phyloP scores from a whole-genome alignment of 2,113 vertebrate species.

The Channa maculata region DNA sequence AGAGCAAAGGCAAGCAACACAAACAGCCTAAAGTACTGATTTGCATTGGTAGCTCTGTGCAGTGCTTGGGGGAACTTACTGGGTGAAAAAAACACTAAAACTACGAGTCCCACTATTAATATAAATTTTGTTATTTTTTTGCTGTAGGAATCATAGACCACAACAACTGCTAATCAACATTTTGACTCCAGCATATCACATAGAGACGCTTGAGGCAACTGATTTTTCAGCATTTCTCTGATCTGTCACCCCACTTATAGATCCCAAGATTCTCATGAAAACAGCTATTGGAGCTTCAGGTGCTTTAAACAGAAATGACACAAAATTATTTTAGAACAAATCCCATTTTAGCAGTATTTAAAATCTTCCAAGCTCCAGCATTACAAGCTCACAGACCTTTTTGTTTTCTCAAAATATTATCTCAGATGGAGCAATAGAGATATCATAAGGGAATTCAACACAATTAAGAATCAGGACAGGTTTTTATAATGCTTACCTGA shows the following conservation, averaged over 20 bases:
- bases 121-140: background rate
- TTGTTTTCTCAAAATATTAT: background rate
- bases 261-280: background rate
- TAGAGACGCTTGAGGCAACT: background rate
- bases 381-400: too few species aligned
- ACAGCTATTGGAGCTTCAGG: background rate
- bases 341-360: too few species aligned
- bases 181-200: conserved; percentile 4
- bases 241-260: background rate
- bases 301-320: background rate
- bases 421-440: background rate
- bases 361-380: too few species aligned
- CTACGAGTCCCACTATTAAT: conserved; percentile 36
- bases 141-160: conserved; percentile 1
- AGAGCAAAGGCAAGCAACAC: conserved; percentile 36
- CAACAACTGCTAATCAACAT: background rate
- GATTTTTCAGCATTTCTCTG: background rate
- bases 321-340: background rate
- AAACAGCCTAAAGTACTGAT: conserved; percentile 43
- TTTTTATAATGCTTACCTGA: conserved; percentile 83
- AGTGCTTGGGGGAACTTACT: conserved; percentile 17
- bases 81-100: conserved; percentile 40
- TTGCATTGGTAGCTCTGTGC: conserved; percentile 27
- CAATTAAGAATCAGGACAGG: too few species aligned
- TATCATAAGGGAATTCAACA: too few species aligned